These are phyloP conservation scores for Halcyon malimbica DNA, from an alignment of 2,113 vertebrate species.

Conservation along the genomic window DNA sequence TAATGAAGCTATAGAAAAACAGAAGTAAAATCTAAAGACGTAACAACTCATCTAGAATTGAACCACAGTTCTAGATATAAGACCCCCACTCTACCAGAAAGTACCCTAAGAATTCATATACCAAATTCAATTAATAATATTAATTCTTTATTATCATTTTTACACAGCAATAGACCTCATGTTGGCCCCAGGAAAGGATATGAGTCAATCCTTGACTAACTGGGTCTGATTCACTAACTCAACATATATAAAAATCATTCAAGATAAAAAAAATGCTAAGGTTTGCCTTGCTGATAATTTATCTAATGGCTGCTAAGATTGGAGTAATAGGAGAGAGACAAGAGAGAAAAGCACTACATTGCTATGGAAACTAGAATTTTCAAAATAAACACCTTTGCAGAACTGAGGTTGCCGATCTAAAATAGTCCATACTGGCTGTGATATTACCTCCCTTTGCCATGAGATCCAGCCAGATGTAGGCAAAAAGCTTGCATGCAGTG, in stretches of 20 bases:
- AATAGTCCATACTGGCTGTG: background rate
- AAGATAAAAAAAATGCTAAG: constrained; percentile 39
- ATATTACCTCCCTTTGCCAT: constrained; percentile 14
- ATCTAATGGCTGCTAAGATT: constrained; percentile 57
- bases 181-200: background rate
- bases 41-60: background rate
- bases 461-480: background rate
- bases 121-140: background rate
- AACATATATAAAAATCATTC: constrained; percentile 43
- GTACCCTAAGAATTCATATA: background rate
- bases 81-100: background rate
- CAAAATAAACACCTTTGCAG: constrained; percentile 69
- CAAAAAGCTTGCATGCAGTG: background rate
- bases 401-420: constrained; percentile 26
- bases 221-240: constrained; percentile 37
- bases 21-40: background rate
- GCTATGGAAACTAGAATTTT: constrained; percentile 73
- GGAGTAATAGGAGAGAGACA: constrained; percentile 44
- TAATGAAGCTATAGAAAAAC: background rate
- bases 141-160: constrained; percentile 3
- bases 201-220: constrained; percentile 56
- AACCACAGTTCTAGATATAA: background rate
- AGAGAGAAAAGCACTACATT: constrained; percentile 56
- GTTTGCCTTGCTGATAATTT: constrained; percentile 56
- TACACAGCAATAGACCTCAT: background rate